phyloP scores from a whole-genome alignment of 2,113 vertebrate genomes.

The Arothron firmamentum region DNA sequence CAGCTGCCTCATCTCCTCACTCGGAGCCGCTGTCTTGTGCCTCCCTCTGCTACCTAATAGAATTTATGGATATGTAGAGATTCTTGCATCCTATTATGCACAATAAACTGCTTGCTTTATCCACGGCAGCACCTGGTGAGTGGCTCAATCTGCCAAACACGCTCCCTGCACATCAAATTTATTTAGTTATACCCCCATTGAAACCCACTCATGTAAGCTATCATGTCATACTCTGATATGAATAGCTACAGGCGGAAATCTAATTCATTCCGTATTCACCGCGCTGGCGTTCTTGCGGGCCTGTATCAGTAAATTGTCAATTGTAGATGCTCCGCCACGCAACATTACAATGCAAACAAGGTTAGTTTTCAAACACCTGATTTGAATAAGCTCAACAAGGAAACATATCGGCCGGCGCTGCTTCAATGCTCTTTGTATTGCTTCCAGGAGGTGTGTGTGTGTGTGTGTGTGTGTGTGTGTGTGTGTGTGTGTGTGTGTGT shows the following conservation, averaged over 20 bases:
- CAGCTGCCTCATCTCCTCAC: conserved; percentile 48
- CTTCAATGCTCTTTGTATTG: conserved; percentile 69
- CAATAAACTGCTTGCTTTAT: conserved; percentile 79
- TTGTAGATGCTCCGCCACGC: conserved; percentile 64
- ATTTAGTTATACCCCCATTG: conserved; percentile 79
- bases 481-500: conserved; percentile 22
- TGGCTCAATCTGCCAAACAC: conserved; percentile 74
- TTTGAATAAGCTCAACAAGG: conserved; percentile 80
- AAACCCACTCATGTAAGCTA: conserved; percentile 79
- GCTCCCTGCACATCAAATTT: conserved; percentile 79
- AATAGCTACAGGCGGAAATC: conserved; percentile 75
- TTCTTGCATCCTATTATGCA: conserved; percentile 76
- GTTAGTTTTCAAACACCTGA: conserved; percentile 82
- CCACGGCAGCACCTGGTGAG: conserved; percentile 71
- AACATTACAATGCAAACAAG: conserved; percentile 83
- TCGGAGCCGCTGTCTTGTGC: conserved; percentile 49
- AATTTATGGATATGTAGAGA: conserved; percentile 76
- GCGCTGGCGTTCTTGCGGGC: conserved; percentile 54
- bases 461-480: conserved; percentile 1
- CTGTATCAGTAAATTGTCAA: conserved; percentile 80
- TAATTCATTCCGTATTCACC: conserved; percentile 75
- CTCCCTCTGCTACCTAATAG: conserved; percentile 63
- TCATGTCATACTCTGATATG: conserved; percentile 78
- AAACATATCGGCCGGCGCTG: conserved; percentile 64
- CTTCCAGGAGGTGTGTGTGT: conserved; percentile 52